Conservation (phyloP, 2,888 invertebrate species). For the Sturmia bella region DNA sequence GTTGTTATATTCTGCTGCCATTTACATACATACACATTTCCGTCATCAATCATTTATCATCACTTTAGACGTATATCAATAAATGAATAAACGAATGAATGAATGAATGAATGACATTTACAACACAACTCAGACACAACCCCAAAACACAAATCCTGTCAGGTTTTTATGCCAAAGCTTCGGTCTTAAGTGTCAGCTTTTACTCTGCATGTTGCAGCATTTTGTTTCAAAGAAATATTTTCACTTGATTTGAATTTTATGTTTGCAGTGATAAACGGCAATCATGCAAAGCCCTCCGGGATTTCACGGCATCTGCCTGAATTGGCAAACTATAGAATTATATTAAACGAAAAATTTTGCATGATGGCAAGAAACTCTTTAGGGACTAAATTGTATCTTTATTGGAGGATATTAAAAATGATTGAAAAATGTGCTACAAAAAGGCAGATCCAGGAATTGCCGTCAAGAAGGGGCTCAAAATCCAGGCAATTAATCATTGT, state of each 20-base stretch:
- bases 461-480: too few relatives aligned
- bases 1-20: not conserved
- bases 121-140: constrained; percentile 38
- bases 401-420: too few relatives aligned
- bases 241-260: constrained; percentile 24
- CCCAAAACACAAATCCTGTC: constrained; percentile 11
- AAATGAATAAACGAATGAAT: constrained; percentile 18
- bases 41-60: constrained; percentile 68
- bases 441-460: too few relatives aligned
- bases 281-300: not conserved
- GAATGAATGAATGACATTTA: constrained; percentile 61
- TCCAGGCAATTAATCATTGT: too few relatives aligned
- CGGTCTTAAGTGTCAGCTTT: not conserved
- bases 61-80: constrained; percentile 66
- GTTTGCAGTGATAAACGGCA: not conserved
- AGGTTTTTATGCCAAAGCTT: not conserved
- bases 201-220: not conserved
- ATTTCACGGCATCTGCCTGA: too few relatives aligned
- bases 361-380: too few relatives aligned
- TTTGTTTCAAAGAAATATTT: constrained; percentile 37
- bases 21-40: not conserved
- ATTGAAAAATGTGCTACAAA: too few relatives aligned
- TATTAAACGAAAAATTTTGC: not conserved
- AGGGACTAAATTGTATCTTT: too few relatives aligned
- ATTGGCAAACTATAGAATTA: not conserved